Base-by-base conservation (phyloP, 2,888 invertebrate species). In the Mystacides longicornis region DNA sequence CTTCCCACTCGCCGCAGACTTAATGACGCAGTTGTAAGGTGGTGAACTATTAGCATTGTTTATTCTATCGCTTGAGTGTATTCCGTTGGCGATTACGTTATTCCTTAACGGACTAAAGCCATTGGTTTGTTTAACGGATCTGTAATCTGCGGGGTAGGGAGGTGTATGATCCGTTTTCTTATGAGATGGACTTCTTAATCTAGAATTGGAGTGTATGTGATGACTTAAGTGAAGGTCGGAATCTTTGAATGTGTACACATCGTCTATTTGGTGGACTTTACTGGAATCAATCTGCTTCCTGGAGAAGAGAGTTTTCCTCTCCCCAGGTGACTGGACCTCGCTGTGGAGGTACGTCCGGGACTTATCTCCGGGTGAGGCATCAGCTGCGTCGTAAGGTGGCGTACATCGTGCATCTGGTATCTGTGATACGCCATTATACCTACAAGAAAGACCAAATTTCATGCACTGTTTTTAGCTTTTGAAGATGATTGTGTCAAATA, bases 401-500 rank as follows among this genome's bases (percentile, higher is more conserved):
- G 77, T 75, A 65, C 77, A 77, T 65, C 75, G 77, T 31, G 72
- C 70, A 66, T 77, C 77, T 56, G 77, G 72, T 69, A 77, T 71
- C 70, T 77, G 77, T 70, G 75, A 70, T 67, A 77, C 73, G 67
- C 74, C 75, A 69, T 74, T 74, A 67, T 74, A 77, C 67, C 77
- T 77, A 64, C 1, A 52, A 33, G 3, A 7, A 3, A 14, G 14
- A n/a, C n/a, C n/a, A n/a, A n/a, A n/a, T n/a, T n/a, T n/a, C n/a
- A n/a, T n/a, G n/a, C n/a, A n/a, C n/a, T n/a, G n/a, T n/a, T n/a
- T n/a, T n/a, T n/a, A n/a, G n/a, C n/a, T n/a, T n/a, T n/a, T n/a
- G n/a, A n/a, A n/a, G n/a, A n/a, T n/a, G n/a, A n/a, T n/a, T n/a
- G n/a, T n/a, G n/a, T n/a, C n/a, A n/a, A n/a, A n/a, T n/a, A n/a